Conservation (phyloP, 2,113 vertebrate genomes). For the Ovis canadensis region DNA sequence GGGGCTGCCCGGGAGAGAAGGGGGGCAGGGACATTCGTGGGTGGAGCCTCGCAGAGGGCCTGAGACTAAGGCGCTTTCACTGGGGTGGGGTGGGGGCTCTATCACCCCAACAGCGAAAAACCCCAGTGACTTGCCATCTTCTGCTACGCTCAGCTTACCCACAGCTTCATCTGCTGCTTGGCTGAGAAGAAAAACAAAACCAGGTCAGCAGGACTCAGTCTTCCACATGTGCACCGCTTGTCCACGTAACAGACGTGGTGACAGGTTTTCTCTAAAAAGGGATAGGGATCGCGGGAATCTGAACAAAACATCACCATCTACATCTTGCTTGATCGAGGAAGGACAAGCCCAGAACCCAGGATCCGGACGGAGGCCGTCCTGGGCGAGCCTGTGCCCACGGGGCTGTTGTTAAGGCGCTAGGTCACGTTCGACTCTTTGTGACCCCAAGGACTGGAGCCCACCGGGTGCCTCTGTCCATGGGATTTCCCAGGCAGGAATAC, state of each 20-base stretch:
- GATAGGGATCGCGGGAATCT: fast-evolving
- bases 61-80: not conserved
- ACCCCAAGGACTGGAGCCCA: not conserved
- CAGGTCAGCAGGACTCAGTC: not conserved
- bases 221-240: fast-evolving
- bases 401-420: not conserved
- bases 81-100: not conserved
- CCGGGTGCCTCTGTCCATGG: not conserved
- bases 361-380: not conserved
- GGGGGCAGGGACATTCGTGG: not conserved
- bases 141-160: not conserved
- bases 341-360: not conserved
- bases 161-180: not conserved
- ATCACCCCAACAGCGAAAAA: not conserved
- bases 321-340: not conserved
- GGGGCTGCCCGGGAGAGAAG: not conserved
- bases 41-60: not conserved
- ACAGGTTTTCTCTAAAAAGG: not conserved
- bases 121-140: fast-evolving
- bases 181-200: not conserved
- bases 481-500: not conserved
- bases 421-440: not conserved
- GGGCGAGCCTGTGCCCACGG: not conserved
- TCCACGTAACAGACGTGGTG: fast-evolving
- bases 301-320: fast-evolving